phyloP scores from a whole-genome alignment of 2,113 vertebrate species.

The Indicator maculatus region DNA sequence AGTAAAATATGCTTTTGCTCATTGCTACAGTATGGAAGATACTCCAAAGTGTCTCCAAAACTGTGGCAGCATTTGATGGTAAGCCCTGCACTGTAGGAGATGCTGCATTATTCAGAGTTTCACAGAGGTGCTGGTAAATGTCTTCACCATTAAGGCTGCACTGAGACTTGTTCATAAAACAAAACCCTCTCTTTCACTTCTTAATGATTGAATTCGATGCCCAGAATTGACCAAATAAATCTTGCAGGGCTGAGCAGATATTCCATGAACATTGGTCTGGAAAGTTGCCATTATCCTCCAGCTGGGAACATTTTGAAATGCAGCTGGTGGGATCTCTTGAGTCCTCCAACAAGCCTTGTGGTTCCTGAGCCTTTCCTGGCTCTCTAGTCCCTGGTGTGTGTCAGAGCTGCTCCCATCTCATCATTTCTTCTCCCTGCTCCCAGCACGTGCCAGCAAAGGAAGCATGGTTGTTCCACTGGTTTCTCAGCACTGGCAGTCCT shows the following conservation, averaged over 20 bases:
- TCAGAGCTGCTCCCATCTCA: background rate
- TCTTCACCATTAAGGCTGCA: background rate
- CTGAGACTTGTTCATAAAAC: background rate
- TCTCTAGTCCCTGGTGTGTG: accelerated
- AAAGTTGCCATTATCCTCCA: background rate
- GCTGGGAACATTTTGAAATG: background rate
- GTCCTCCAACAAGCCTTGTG: accelerated
- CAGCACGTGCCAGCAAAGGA: background rate
- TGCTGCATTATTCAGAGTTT: conserved; percentile 29
- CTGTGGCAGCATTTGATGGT: conserved; percentile 20
- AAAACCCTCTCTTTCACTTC: background rate
- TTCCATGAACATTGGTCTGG: background rate
- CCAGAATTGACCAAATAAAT: background rate
- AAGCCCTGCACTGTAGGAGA: conserved; percentile 19
- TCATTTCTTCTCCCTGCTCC: background rate
- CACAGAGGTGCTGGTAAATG: background rate
- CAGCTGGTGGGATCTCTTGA: background rate
- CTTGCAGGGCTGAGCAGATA: background rate
- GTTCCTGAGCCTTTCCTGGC: background rate
- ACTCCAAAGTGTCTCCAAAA: background rate
- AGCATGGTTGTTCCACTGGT: background rate
- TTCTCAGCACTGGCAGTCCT: background rate
- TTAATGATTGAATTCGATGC: background rate
- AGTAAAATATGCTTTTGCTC: conserved; percentile 13
- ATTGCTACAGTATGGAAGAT: background rate